phyloP scores from a whole-genome alignment of 2,113 vertebrate species.

The Oncorhynchus gorbuscha region DNA sequence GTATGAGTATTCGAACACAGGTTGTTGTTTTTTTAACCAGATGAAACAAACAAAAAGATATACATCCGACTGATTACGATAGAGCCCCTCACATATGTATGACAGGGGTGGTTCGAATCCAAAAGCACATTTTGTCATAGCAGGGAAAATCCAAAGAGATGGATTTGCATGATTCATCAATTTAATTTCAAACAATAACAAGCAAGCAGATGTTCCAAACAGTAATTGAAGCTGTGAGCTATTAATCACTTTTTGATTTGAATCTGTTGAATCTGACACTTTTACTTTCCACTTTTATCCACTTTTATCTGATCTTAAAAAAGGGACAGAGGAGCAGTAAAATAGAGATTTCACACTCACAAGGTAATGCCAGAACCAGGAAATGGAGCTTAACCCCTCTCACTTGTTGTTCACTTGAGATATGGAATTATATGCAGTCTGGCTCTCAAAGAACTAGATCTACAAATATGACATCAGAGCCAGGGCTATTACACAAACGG shows the following conservation, averaged over 20 bases:
- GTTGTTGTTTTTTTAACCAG: too few species aligned
- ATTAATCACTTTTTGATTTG: constrained; percentile 46
- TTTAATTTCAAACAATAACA: constrained; percentile 59
- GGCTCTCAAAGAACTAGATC: too few species aligned
- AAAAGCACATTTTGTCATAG: constrained; percentile 1
- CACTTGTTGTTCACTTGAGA: constrained; percentile 43
- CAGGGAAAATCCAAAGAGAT: constrained; percentile 21
- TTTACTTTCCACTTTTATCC: constrained; percentile 47
- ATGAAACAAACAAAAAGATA: too few species aligned
- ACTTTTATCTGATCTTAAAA: constrained; percentile 48
- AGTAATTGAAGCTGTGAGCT: constrained; percentile 42
- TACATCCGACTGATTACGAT: too few species aligned
- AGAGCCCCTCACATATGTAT: too few species aligned
- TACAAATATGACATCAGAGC: constrained; percentile 36
- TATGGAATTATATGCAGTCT: constrained; percentile 11
- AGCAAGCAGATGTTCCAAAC: constrained; percentile 56
- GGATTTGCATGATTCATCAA: constrained; percentile 53
- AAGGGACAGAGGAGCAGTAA: constrained; percentile 51
- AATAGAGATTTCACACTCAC: constrained; percentile 30
- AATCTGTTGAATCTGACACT: constrained; percentile 31
- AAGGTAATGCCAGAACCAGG: neutral
- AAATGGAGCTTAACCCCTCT: neutral
- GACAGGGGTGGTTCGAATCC: neutral
- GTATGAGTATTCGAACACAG: too few species aligned
- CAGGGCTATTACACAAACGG: constrained; percentile 53